These are phyloP conservation scores for Lepidonotus clava DNA, from an alignment of 2,888 invertebrate genomes.

Conservation along the genomic window DNA sequence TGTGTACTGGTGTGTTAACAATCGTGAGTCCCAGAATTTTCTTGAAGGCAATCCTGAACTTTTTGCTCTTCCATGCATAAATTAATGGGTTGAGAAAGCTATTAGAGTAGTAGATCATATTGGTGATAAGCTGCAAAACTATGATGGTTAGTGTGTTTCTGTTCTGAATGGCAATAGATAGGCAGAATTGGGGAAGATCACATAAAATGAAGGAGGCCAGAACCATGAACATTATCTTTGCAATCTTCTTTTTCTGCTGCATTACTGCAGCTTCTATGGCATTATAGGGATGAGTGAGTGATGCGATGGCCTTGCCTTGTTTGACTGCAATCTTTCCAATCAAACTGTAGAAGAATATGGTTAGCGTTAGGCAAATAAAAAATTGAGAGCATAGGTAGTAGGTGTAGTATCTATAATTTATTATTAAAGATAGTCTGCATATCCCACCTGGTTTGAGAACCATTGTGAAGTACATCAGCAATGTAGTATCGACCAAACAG, in stretches of 20 bases:
- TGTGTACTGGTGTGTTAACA: no score
- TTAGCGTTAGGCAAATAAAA: neutral
- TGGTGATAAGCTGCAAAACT: neutral
- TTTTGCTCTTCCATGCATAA: neutral
- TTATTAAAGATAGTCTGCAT: neutral
- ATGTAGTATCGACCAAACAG: no score
- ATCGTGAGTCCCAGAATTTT: no score
- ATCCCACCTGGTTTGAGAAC: no score
- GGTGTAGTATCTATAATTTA: neutral
- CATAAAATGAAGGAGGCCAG: neutral
- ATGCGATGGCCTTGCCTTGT: neutral
- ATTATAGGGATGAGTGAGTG: neutral
- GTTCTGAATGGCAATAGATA: no score
- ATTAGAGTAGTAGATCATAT: neutral
- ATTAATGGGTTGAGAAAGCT: neutral
- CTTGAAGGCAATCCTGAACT: no score
- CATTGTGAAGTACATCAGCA: no score
- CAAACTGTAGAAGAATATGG: neutral
- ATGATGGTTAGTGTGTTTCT: no score
- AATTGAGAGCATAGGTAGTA: neutral
- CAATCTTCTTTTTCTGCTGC: neutral
- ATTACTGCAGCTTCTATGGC: neutral
- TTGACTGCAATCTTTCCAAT: neutral
- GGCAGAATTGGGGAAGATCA: neutral
- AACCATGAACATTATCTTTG: neutral